Evolutionary conservation across 2,113 vertebrate species (phyloP), one percentile per base, ranked within the genome.

Genomic region (Triplophysa dalaica): DNA sequence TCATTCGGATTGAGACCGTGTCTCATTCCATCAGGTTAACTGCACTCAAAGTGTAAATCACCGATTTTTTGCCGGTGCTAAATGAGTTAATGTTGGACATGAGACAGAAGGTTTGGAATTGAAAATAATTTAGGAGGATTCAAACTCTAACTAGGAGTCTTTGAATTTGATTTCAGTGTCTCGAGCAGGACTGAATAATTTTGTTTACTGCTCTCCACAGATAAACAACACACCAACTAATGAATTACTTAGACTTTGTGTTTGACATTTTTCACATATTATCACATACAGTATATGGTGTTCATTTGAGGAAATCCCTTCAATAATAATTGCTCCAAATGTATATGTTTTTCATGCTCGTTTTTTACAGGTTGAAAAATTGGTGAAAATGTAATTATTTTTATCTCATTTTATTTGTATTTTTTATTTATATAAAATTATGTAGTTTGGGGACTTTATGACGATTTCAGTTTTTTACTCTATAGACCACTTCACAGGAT

Each of bases 1-100:
- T 85, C 52, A 81, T 60, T 85, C 58, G 81, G 75, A 52, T 76
- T 66, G 12, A 83, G 1, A 58, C 75, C 60, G 61, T 50, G 33
- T 80, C 60, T 63, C 26, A 68, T 74, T 66, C 26, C 8, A 66
- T 75, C 67, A 43, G 50, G 50, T 52, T 17, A 52, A 52, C 14
- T 14, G 50, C 50, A 52, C 16, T 52, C 16, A 52, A 52, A 52
- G 50, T 52, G 50, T 52, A 14, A 19, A 13, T 66, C 26, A 79
- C 22, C 2, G 17, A 8, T n/a, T 17, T 10, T 29, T 68, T 65
- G 21, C 21, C 33, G 24, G 21, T 45, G 58, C 24, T 74, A 56
- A 58, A 58, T 19, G n/a, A 16, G 54, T 21, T n/a, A 9, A 22
- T 24, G n/a, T 13, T 38, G 21, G 21, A 45, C 9, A 16, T 58